These are phyloP conservation scores for Podarcis muralis DNA, from an alignment of 2,113 vertebrate species.

Conservation along the genomic window DNA sequence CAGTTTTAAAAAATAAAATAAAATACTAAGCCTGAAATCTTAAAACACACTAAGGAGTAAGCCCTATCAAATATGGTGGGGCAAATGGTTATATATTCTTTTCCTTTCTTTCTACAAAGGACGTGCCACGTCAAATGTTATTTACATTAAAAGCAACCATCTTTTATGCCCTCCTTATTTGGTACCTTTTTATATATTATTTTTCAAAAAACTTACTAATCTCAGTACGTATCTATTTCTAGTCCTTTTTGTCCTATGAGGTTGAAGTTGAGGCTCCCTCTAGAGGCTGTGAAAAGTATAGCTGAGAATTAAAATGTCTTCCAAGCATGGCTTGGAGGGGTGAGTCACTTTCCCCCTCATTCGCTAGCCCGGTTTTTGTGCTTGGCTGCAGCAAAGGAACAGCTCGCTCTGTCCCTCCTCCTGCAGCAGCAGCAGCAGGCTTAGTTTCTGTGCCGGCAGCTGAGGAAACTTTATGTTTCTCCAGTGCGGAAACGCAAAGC, in stretches of 20 bases:
- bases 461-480: no score
- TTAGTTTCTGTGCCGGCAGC: no score
- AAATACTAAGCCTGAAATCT: neutral
- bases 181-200: no score
- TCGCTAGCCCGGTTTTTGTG: no score
- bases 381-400: no score
- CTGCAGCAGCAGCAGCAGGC: no score
- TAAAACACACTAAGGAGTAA: neutral
- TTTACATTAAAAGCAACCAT: neutral
- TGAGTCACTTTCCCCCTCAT: no score
- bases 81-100: neutral
- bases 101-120: neutral
- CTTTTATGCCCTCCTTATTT: neutral
- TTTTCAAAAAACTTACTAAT: no score
- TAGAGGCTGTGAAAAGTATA: constrained; percentile 51
- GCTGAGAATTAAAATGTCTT: neutral
- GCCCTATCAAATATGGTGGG: neutral
- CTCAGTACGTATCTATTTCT: neutral
- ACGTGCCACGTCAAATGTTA: neutral
- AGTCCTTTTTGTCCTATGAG: neutral
- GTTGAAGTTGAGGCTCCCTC: constrained; percentile 56
- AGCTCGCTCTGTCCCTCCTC: no score
- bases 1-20: neutral
- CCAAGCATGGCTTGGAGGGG: no score
- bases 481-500: no score